These are phyloP conservation scores for Tyrophagus putrescentiae DNA, from an alignment of 1,140 invertebrate genomes.

Conservation along the genomic window DNA sequence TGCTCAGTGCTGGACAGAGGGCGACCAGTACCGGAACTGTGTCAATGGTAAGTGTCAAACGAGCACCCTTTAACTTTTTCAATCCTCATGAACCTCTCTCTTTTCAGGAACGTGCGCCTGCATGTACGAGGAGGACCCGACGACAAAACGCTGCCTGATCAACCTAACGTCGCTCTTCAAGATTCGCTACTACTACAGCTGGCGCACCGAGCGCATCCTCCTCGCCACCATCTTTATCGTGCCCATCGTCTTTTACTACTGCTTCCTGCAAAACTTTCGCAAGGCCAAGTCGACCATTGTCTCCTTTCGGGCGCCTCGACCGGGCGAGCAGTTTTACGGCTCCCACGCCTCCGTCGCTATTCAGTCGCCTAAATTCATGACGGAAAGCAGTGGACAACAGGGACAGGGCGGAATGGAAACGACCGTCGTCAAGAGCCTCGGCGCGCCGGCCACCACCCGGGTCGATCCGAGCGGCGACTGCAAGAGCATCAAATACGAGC, in stretches of 20 bases:
- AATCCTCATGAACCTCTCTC: background rate
- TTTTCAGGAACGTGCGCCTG: background rate
- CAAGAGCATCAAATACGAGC: too few species aligned
- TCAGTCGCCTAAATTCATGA: too few species aligned
- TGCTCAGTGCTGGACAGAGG: background rate
- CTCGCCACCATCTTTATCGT: background rate
- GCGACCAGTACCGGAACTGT: background rate
- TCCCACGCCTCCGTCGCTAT: too few species aligned
- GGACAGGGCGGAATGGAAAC: too few species aligned
- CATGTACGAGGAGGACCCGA: background rate
- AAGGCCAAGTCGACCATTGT: background rate
- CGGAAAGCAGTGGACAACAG: too few species aligned
- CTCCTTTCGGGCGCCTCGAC: background rate
- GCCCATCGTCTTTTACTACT: constrained; percentile 1
- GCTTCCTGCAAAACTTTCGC: background rate
- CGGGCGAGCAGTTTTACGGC: too few species aligned
- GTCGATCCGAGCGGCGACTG: too few species aligned
- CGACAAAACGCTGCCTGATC: background rate
- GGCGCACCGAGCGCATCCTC: background rate
- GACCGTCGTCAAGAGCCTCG: too few species aligned
- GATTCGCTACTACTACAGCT: background rate
- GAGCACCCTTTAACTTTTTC: background rate
- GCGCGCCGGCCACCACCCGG: too few species aligned
- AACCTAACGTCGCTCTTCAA: background rate
- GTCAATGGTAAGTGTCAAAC: background rate